Base-by-base conservation (phyloP, 2,888 invertebrate genomes). In the Dioctria rufipes region DNA sequence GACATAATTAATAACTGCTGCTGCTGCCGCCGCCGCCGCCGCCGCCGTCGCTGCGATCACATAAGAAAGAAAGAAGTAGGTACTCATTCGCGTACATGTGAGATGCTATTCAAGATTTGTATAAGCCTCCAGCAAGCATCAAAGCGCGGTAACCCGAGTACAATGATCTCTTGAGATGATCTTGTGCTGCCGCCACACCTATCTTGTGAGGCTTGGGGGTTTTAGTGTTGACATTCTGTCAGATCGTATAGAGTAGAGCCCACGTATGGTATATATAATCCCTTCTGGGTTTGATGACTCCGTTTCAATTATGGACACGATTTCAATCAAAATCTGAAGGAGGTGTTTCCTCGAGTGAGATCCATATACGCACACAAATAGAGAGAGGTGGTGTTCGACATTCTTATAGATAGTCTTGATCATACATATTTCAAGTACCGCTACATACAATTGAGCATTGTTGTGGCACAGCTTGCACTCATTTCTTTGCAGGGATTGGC, bases 181-280 rank as follows among this genome's bases (percentile, higher is more conserved):
- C 67, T 67, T 67, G 13, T 63, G 61, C 61, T 37, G 66, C 42
- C 5, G 71, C 71, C 71, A 71, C 71, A 71, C 71, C 71, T 67
- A 13, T 71, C 37, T 39, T 51, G 4, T 11, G 71, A 25, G 25
- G 51, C 39, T 25, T 51, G 40, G 25, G 25, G 25, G 39, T 13
- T 51, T 71, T 54, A n/a, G 13, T 51, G 71, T 49, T 71, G 71
- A 71, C 71, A 71, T 71, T 71, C 71, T 71, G 71, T 71, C 54
- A 71, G 46, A 39, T 54, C 46, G 67, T n/a, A 49, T 43, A 5
- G 25, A 8, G 46, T 6, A 46, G 46, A 46, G 54, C 71, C 71
- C 71, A 71, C 71, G 71, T 71, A 25, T 25, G 25, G 25, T 25
- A 25, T 25, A 25, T 25, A 25, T 51, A 71, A 71, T 5, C 71